Base-by-base conservation (phyloP, 2,888 invertebrate species). In the Thecocarcelia acutangulata region DNA sequence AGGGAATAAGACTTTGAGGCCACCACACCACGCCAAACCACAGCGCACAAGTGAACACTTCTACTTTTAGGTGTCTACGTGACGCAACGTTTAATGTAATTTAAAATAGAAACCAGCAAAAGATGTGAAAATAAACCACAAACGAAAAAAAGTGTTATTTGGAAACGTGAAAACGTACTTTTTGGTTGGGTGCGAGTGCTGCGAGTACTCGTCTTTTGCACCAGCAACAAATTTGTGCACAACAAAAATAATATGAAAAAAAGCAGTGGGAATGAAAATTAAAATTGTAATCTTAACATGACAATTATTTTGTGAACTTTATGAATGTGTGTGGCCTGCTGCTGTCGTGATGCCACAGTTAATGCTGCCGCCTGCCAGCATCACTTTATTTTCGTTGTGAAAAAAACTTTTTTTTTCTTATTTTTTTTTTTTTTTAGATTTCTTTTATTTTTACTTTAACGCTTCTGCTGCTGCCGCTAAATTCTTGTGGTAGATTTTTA, bases 31-130 rank as follows among this genome's bases (percentile, higher is more conserved):
- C 58, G 70, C n/a, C 61, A 50, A 56, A 56, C 52, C 9, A 28
- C 17, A 73, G 15, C 44, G 40, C 63, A 56, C 70, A 42, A 63
- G 42, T 37, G 54, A 58, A 72, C 59, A 72, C 72, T 73, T 59
- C 37, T 24, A 66, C 72, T 73, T 72, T 79, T 79, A 68, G 78
- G 74, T 69, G 74, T 63, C 74, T 82, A 82, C 82, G 82, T 82
- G 82, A 78, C 78, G 78, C 82, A 82, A 42, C 82, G 82, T 78
- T 82, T 82, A 78, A 78, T 82, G 74, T 82, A 82, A 82, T 78
- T 82, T 74, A 78, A 82, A 82, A 81, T 76, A 76, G 80, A 68
- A 76, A 72, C 61, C 50, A 70, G 24, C 42, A 64, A 61, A 69
- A 52, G 68, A 59, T 75, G 42, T 70, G 56, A 15, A 61, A 59